Base-by-base conservation (phyloP, 2,797 vertebrate genomes). In the Notolepis coatsorum region DNA sequence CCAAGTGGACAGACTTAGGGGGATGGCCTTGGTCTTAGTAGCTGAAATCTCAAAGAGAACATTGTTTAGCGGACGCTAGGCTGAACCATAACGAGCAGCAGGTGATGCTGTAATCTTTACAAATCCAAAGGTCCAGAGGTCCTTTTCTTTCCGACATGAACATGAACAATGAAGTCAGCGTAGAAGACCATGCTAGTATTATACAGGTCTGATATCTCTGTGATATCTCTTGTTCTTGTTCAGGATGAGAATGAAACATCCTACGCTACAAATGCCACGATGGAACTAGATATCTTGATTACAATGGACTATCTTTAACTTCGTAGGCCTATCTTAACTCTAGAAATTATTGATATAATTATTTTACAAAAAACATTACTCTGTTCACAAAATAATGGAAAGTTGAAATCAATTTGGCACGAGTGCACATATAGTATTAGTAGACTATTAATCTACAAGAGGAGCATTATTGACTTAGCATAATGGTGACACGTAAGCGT, bases 391-490 rank as follows among this genome's bases (percentile, higher is more conserved):
- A 68, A 61, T 67, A 64, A 71, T 58, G 17, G 28, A 50, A 73
- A 33, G 28, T 66, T 69, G 33, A 41, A 54, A 68, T 80, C 69
- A 56, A 61, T 84, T 85, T 88, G 82, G 81, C 76, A 7, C 55
- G 18, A 77, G 80, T 87, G 86, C 71, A 80, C 81, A 33, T 51
- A 73, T 33, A 83, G 67, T 35, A 66, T 85, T 73, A 84, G 52
- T 41, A 81, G 80, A 7, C 31, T 47, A 25, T 6, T 27, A 25
- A n/a, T 47, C 13, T 15, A 15, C 68, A 68, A 69, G 60, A 56
- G 61, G 57, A 81, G 68, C 65, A 72, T 68, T n/a, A 55, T 48
- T 53, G 67, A 77, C 72, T 70, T 69, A 60, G 73, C 57, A 72
- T 13, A 18, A 15, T 56, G 49, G 70, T 68, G 76, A 81, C 64